Evolutionary conservation across 2,888 invertebrate species (phyloP), one percentile per base, ranked within the genome.

Genomic region (Volucella zonaria): DNA sequence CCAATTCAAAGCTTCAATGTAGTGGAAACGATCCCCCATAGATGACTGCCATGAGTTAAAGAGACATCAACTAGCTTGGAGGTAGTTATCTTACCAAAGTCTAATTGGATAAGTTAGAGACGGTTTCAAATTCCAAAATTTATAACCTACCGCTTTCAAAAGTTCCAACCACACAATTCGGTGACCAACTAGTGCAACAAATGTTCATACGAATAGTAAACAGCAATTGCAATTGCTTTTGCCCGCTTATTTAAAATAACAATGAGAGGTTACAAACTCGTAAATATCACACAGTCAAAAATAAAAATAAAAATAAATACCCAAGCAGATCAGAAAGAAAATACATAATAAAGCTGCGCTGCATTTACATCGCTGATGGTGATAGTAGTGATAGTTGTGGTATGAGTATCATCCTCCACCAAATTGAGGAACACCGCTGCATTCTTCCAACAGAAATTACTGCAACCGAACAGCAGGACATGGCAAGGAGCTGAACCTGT

Each of bases 231-330:
- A 52, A 83, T 58, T 80, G 66, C 70, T 61, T 54, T 75, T 80
- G 75, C 59, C 42, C 61, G 59, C 67, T 76, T 75, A 70, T 79
- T 83, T 59, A 71, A 83, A 83, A 83, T 70, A 75, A 83, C 83
- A 83, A 83, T 64, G 83, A 83, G 31, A 31, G 54, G 47, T 79
- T 79, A 76, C 71, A 73, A 59, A 56, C 73, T 83, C 75, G 64
- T 79, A 79, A 83, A 83, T 79, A 75, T 75, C 70, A 40, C 56
- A 54, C 49, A 23, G 66, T 40, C 52, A 67, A 31, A 31, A 38
- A 58, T 43, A 43, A 64, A 52, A 70, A 52, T 11, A 11, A 12
- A 43, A 47, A 58, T 42, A 31, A 59, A 47, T 73, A 51, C 45
- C 67, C 73, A 56, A 78, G 40, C 68, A 82, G 74, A 79, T 83